These are phyloP conservation scores for Hirudinaria manillensis DNA, from an alignment of 2,888 invertebrate species.

Conservation along the genomic window DNA sequence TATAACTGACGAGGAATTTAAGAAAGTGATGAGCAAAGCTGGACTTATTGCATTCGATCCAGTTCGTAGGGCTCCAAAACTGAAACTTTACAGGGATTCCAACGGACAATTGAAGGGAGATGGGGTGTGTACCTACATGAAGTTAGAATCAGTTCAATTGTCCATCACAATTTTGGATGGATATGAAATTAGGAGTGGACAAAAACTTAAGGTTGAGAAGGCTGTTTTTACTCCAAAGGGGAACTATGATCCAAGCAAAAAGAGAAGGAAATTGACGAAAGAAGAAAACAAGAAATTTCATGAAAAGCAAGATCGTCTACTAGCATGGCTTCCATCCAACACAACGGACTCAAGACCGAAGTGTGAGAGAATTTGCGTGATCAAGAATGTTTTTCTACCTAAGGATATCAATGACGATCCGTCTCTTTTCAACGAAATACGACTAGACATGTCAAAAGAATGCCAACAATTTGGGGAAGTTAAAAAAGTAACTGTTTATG, in stretches of 20 bases:
- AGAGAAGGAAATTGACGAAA: constrained; percentile 77
- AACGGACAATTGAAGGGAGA: constrained; percentile 83
- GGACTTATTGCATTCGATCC: constrained; percentile 86
- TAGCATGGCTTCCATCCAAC: constrained; percentile 94
- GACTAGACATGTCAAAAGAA: constrained; percentile 81
- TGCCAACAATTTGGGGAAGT: constrained; percentile 85
- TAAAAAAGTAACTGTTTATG: constrained; percentile 81
- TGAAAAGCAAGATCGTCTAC: constrained; percentile 81
- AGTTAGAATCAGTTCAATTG: constrained; percentile 88
- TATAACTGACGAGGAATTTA: constrained; percentile 75
- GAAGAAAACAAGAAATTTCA: constrained; percentile 73
- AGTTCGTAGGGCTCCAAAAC: constrained; percentile 68
- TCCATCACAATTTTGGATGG: constrained; percentile 88
- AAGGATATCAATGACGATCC: constrained; percentile 83
- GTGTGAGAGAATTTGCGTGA: constrained; percentile 81
- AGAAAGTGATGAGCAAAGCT: constrained; percentile 88
- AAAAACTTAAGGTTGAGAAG: constrained; percentile 77
- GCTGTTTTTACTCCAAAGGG: constrained; percentile 86
- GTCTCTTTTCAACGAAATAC: constrained; percentile 78
- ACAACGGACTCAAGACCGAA: constrained; percentile 75
- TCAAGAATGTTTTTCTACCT: constrained; percentile 86
- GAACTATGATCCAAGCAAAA: constrained; percentile 76
- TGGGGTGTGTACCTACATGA: constrained; percentile 89
- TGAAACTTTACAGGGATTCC: constrained; percentile 84
- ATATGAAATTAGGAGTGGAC: constrained; percentile 61